Evolutionary conservation across 2,888 invertebrate species (phyloP).

Genomic region (Pemphredon lugubris): DNA sequence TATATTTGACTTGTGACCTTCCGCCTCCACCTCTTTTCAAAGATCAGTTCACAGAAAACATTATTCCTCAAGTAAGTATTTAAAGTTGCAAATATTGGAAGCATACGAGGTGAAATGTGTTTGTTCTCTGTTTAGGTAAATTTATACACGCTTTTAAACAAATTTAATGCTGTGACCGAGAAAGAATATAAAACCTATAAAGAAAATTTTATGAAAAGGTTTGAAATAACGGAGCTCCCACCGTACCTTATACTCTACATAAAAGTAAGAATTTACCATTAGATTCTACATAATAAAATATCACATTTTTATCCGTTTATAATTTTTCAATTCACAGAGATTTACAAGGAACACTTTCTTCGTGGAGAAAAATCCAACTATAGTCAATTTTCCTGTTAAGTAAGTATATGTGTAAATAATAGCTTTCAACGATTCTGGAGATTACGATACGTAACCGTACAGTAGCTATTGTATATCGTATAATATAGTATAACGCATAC

Average conservation of each 20-base stretch:
- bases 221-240: constrained; percentile 96
- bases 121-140: constrained; percentile 87
- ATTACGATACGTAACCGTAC: background rate
- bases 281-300: background rate
- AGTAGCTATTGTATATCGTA: background rate
- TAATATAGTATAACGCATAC: background rate
- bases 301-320: background rate
- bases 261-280: constrained; percentile 86
- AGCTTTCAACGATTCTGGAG: background rate
- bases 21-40: constrained; percentile 98
- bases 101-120: background rate
- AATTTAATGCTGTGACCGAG: constrained; percentile 97
- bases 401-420: constrained; percentile 82
- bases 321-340: constrained; percentile 82
- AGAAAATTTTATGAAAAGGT: constrained; percentile 98
- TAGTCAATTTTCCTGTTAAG: constrained; percentile 99
- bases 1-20: constrained; percentile 98
- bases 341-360: constrained; percentile 99
- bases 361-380: constrained; percentile 99
- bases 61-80: constrained; percentile 95
- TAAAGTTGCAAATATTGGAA: constrained; percentile 9
- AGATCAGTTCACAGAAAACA: constrained; percentile 98
- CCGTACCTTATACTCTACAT: constrained; percentile 98
- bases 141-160: constrained; percentile 94
- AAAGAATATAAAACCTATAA: constrained; percentile 99